Evolutionary conservation across 2,888 invertebrate species (phyloP).

Genomic region (Coelogynopora nodosa): DNA sequence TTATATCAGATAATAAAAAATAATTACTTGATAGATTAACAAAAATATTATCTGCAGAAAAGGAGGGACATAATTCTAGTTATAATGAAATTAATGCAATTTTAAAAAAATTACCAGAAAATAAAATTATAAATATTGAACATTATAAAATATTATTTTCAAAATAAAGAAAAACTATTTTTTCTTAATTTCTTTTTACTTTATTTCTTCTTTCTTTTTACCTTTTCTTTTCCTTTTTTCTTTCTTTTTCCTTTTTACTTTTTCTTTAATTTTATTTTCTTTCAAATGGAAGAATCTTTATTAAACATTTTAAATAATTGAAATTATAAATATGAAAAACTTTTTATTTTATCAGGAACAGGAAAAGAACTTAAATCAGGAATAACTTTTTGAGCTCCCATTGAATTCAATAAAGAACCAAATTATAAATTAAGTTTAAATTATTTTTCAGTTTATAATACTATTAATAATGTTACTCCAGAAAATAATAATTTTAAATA

Average conservation of each 20-base stretch:
- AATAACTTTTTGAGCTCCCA: not conserved
- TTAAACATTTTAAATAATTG: not conserved
- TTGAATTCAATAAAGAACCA: not conserved
- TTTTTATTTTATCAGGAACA: not conserved
- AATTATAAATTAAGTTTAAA: too few relatives aligned
- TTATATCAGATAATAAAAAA: not conserved
- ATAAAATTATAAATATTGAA: not conserved
- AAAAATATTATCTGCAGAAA: not conserved
- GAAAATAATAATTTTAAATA: constrained; percentile 9
- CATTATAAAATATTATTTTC: too few relatives aligned
- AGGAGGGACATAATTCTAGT: not conserved
- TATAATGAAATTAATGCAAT: not conserved
- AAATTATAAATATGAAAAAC: not conserved
- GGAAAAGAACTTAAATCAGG: not conserved
- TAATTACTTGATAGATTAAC: not conserved
- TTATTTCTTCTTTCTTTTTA: too few relatives aligned
- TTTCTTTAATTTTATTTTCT: too few relatives aligned
- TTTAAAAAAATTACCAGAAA: not conserved
- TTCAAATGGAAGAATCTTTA: not conserved
- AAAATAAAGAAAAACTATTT: too few relatives aligned
- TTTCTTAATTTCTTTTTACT: too few relatives aligned
- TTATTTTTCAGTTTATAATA: too few relatives aligned
- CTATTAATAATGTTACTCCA: too few relatives aligned
- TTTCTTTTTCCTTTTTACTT: too few relatives aligned
- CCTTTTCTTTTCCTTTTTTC: too few relatives aligned